A percentile compares a stretch with the other conserved stretches of the same genome.
These are phyloP conservation scores for Cinara cedri DNA, from an alignment of 2,888 invertebrate genomes.

Conservation along the genomic window DNA sequence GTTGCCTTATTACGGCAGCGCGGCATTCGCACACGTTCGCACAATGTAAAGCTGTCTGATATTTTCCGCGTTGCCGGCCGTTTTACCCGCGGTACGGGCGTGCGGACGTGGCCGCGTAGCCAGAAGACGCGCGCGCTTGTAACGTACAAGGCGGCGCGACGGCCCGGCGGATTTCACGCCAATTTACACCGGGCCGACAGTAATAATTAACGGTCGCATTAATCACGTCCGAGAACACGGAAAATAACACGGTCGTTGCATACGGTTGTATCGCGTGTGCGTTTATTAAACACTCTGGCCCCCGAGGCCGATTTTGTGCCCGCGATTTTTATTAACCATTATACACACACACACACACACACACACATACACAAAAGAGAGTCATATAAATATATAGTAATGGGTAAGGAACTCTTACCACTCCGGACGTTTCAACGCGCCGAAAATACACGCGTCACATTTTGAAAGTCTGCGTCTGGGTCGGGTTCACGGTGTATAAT, in stretches of 20 bases:
- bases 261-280: not conserved
- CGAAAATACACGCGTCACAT: not conserved
- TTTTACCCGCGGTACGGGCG: too few relatives aligned
- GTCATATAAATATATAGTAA: too few relatives aligned
- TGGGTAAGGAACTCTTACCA: too few relatives aligned
- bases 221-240: conserved; percentile 26
- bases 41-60: conserved; percentile 10
- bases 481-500: too few relatives aligned
- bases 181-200: conserved; percentile 28
- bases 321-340: conserved; percentile 26
- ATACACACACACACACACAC: too few relatives aligned
- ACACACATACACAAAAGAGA: too few relatives aligned
- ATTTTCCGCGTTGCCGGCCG: not conserved
- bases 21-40: too few relatives aligned
- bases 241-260: not conserved
- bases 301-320: too few relatives aligned
- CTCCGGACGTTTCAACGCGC: conserved; percentile 20
- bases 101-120: too few relatives aligned
- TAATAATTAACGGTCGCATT: conserved; percentile 41
- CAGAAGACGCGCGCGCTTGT: too few relatives aligned
- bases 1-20: not conserved
- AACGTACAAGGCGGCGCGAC: not conserved
- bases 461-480: too few relatives aligned
- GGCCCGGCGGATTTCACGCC: conserved; percentile 24
- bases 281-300: not conserved